Base-by-base conservation (phyloP, 2,113 vertebrate species). In the Pteropus alecto region DNA sequence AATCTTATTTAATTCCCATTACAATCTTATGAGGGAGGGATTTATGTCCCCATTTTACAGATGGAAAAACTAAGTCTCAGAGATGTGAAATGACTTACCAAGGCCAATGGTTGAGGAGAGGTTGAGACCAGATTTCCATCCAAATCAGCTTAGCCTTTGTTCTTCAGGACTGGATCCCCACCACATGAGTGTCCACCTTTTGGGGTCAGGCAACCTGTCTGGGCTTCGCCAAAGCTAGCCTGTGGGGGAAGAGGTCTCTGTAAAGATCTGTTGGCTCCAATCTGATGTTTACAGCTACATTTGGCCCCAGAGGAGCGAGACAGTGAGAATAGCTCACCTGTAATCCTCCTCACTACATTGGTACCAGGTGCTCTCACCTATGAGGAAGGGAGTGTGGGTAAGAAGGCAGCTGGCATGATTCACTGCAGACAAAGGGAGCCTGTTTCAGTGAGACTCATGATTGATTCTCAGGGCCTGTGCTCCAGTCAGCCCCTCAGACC, bases 381-480 rank as follows among this genome's bases (percentile, higher is more conserved):
- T 2, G 6, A 71, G 71, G 63, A 56, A 84, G 26, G 5, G 56
- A 38, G 24, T 43, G 7, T 28, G n/a, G 58, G n/a, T 13, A 33
- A 26, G 30, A 60, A 21, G 22, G 43, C 0, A 7, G 11, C 46
- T 48, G 35, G 30, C 19, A 13, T 16, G 58, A 30, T 33, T 48
- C 77, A 19, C 2, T 1, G 4, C 2, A 38, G 73, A 77, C 11
- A 21, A 12, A 51, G 43, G 7, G 21, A 46, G n/a, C 28, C 60
- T 0, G 2, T 46, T 33, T 41, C 24, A 13, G 10, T 41, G 0
- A 3, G 58, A 35, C 18, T 15, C 16, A 0, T 1, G 51, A 3
- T n/a, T 12, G 41, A 3, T n/a, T 12, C 22, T 60, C n/a, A 30
- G 15, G 48, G 73, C 46, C 51, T 38, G 35, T 56, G 86, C 48